Evolutionary conservation across 2,113 vertebrate species (phyloP), one percentile per base, ranked within the genome.

Genomic region (Chaetodon trifascialis): DNA sequence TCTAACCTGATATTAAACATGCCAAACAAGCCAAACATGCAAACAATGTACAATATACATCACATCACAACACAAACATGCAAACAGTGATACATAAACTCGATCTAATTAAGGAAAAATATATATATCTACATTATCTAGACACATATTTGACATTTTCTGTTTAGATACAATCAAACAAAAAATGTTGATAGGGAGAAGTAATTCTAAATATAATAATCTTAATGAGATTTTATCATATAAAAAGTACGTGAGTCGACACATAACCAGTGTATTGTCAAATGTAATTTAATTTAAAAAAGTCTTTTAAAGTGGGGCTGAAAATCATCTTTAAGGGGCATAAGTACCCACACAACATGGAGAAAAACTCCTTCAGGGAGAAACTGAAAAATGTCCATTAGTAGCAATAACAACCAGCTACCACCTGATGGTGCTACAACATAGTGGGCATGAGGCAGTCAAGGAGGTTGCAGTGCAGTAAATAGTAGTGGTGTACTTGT

Each of bases 381-480:
- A 23, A 4, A 21, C n/a, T n/a, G 23, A 47, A 9, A 64, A 34
- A 54, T 58, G 17, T 25, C 21, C 15, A 67, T 25, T n/a, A 63
- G 17, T 15, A 60, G 83, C 59, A 87, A 34, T 85, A 66, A 69
- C 66, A 30, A 7, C 0, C 11, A 52, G 2, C 12, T 46, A 17
- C 89, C 91, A 90, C 88, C 21, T 49, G 91, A 40, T 86, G 85
- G 88, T 11, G 69, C 11, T 72, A 19, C 49, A 67, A 88, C 65
- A 90, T 80, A 88, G 62, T 49, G 16, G 21, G 68, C n/a, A 10
- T 8, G 17, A 55, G 11, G 17, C 2, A 1, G 19, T 34, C 6
- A 6, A 11, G 16, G 15, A 1, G 0, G 16, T 30, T 59, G 42
- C 56, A 58, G 38, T 79, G 16, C 23, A 44, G 19, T 38, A 47